These are phyloP conservation scores for Melipona bicolor DNA, from an alignment of 2,888 invertebrate genomes.

Conservation along the genomic window DNA sequence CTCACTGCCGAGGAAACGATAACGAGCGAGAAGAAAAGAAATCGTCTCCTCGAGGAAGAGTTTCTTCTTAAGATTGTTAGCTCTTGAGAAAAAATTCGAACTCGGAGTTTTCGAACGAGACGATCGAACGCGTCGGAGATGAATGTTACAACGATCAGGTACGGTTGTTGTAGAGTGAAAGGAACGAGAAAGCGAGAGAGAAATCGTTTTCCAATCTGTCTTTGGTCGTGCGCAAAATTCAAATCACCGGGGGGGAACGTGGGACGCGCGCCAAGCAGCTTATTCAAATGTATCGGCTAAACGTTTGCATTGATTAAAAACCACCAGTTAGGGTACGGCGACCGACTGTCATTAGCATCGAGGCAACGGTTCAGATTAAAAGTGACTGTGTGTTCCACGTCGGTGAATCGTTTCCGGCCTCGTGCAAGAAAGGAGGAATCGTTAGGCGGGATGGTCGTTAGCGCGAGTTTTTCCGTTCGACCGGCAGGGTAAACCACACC, in stretches of 20 bases:
- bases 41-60: neutral
- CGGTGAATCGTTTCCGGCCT: slow-evolving; percentile 42
- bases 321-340: neutral
- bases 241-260: slow-evolving; percentile 12
- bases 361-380: slow-evolving; percentile 51
- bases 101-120: neutral
- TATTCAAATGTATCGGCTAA: slow-evolving; percentile 52
- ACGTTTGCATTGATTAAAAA: slow-evolving; percentile 57
- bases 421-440: slow-evolving; percentile 70
- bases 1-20: slow-evolving; percentile 17
- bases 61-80: neutral
- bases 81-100: neutral
- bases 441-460: slow-evolving; percentile 72
- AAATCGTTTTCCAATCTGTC: slow-evolving; percentile 1
- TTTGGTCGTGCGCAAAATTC: slow-evolving; percentile 21
- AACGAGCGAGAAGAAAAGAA: slow-evolving; percentile 20
- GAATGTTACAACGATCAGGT: neutral
- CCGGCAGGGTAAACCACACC: neutral
- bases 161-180: neutral
- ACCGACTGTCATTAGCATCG: slow-evolving; percentile 51
- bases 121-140: neutral
- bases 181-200: neutral
- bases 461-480: slow-evolving; percentile 61
- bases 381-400: slow-evolving; percentile 40
- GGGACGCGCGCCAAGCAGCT: slow-evolving; percentile 18